phyloP scores from a whole-genome alignment of 2,113 vertebrate species.

The Brienomyrus brachyistius region DNA sequence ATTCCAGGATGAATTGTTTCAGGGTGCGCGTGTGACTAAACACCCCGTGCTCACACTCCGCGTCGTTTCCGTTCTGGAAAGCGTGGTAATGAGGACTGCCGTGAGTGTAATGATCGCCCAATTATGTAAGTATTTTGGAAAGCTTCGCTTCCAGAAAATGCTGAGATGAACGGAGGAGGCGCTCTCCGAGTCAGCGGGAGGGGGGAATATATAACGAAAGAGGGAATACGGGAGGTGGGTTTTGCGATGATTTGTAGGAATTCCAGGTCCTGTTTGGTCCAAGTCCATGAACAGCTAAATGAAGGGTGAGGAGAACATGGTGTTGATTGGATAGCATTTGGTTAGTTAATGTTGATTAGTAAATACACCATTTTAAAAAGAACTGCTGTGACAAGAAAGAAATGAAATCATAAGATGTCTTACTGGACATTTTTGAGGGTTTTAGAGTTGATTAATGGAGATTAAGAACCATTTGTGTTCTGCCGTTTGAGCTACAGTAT shows the following conservation, averaged over 20 bases:
- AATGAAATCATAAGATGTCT: too few species aligned
- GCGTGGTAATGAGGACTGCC: not conserved
- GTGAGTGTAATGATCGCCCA: not conserved
- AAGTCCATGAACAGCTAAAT: not conserved
- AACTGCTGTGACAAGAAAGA: not conserved
- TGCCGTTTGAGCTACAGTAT: not conserved
- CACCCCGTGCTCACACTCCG: not conserved
- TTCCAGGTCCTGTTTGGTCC: not conserved
- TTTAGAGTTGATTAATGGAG: not conserved
- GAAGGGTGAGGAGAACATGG: not conserved
- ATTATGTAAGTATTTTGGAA: constrained; percentile 7
- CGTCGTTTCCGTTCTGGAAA: not conserved
- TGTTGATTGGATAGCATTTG: not conserved
- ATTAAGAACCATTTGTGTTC: not conserved
- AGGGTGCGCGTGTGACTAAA: not conserved
- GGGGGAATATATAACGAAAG: not conserved
- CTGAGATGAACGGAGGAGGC: not conserved
- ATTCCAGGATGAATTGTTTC: not conserved
- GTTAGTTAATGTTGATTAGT: not conserved
- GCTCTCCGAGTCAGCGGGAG: not conserved
- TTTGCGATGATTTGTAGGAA: not conserved
- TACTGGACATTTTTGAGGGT: not conserved
- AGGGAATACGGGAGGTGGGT: not conserved
- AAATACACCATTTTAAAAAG: not conserved
- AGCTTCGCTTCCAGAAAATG: not conserved